phyloP scores from a whole-genome alignment of 2,888 invertebrate genomes.

The Patella depressa region DNA sequence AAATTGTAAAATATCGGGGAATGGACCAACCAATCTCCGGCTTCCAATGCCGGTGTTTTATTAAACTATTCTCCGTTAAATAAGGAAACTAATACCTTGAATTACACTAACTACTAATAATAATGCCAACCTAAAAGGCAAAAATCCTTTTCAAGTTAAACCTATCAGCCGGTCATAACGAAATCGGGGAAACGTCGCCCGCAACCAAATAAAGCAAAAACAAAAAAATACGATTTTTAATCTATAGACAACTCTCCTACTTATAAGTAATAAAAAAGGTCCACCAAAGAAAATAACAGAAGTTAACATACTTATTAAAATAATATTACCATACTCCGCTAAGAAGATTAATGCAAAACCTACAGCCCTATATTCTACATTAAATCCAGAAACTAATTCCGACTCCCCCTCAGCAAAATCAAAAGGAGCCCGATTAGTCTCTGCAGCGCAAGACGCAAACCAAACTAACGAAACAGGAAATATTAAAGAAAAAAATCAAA shows the following conservation, averaged over 20 bases:
- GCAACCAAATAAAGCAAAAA: constrained; percentile 79
- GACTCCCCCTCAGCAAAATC: constrained; percentile 85
- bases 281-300: constrained; percentile 76
- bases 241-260: constrained; percentile 74
- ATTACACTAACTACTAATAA: neutral
- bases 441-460: constrained; percentile 60
- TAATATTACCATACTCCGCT: constrained; percentile 67
- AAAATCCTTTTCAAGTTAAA: constrained; percentile 50
- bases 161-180: constrained; percentile 82
- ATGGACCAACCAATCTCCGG: constrained; percentile 14
- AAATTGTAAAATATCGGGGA: neutral
- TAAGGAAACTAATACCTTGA: neutral
- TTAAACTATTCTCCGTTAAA: neutral
- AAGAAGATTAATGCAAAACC: constrained; percentile 68
- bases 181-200: constrained; percentile 80
- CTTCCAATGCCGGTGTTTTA: constrained; percentile 25
- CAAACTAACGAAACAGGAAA: constrained; percentile 56
- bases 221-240: constrained; percentile 75
- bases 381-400: constrained; percentile 85
- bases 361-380: constrained; percentile 79
- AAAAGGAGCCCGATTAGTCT: constrained; percentile 70
- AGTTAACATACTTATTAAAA: constrained; percentile 56
- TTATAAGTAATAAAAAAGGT: neutral
- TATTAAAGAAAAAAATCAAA: constrained; percentile 44
- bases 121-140: constrained; percentile 28